Evolutionary conservation across 2,797 vertebrate species (phyloP).

Genomic region (Kryptopterus vitreolus): DNA sequence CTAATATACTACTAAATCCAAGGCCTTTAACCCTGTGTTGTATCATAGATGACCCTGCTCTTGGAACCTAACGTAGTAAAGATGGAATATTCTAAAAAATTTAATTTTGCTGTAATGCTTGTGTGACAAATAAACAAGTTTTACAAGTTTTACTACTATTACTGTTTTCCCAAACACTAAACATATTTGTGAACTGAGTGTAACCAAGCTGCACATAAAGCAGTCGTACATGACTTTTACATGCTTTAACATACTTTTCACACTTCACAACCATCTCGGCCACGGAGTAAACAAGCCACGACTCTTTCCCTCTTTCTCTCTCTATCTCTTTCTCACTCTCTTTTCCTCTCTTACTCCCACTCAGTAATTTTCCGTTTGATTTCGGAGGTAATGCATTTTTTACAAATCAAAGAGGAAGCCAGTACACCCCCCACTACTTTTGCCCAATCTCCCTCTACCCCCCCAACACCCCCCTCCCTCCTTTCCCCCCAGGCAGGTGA

Average conservation of each 20-base stretch:
- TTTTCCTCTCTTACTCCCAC: slow-evolving; percentile 72
- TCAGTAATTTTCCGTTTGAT: slow-evolving; percentile 90
- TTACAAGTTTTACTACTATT: too few species aligned
- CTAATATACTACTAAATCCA: neutral
- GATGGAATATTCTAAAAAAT: too few species aligned
- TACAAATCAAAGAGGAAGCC: slow-evolving; percentile 89
- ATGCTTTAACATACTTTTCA: neutral
- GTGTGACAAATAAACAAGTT: too few species aligned
- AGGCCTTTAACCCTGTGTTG: too few species aligned
- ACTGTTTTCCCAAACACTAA: neutral
- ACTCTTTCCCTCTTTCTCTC: slow-evolving; percentile 60
- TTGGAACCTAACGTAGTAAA: too few species aligned
- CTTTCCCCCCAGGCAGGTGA: slow-evolving; percentile 78
- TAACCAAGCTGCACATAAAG: neutral
- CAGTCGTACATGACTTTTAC: neutral
- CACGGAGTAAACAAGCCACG: slow-evolving; percentile 15
- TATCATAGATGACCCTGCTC: too few species aligned
- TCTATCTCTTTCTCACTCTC: slow-evolving; percentile 49
- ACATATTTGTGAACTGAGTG: neutral
- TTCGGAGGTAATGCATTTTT: slow-evolving; percentile 92
- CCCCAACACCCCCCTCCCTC: slow-evolving; percentile 62
- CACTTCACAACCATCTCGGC: neutral
- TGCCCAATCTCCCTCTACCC: slow-evolving; percentile 64
- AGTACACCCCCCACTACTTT: slow-evolving; percentile 64
- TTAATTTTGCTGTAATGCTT: too few species aligned